Evolutionary conservation across 2,797 vertebrate species (phyloP).

Genomic region (Hoplostethus mediterraneus): DNA sequence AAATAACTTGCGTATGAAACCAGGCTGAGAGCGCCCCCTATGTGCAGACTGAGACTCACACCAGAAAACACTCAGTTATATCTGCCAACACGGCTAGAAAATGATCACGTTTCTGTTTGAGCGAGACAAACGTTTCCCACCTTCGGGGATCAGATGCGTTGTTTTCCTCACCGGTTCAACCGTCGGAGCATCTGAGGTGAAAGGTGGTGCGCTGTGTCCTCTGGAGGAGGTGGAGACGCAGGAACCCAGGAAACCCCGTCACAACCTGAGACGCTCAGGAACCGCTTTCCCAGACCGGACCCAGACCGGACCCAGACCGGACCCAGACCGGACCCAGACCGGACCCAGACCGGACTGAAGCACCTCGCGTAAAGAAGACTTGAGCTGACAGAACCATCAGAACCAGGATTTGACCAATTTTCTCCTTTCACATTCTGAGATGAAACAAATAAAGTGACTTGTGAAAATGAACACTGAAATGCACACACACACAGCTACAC

Average conservation of each 20-base stretch:
- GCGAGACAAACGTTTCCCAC: no score
- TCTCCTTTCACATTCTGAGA: constrained; percentile 30
- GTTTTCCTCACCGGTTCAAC: constrained; percentile 4
- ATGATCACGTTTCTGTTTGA: no score
- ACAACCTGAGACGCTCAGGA: constrained; percentile 60
- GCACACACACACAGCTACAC: no score
- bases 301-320: no score
- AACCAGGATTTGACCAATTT: constrained; percentile 6
- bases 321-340: no score
- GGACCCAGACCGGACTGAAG: no score
- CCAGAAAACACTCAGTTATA: neutral
- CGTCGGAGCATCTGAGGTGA: constrained; percentile 45
- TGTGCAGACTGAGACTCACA: constrained; percentile 46
- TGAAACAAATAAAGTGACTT: neutral
- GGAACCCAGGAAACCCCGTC: constrained; percentile 60
- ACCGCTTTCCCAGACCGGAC: constrained; percentile 19
- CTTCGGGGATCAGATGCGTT: no score
- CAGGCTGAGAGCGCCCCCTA: constrained; percentile 79
- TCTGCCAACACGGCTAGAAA: no score
- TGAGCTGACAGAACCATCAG: no score
- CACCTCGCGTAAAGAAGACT: no score
- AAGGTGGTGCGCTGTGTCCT: constrained; percentile 62
- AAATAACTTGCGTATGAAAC: constrained; percentile 69
- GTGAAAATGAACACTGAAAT: neutral
- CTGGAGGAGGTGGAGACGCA: constrained; percentile 60